Percentiles rank a stretch among this genome's conserved stretches.
Evolutionary conservation across 2,888 invertebrate species (phyloP).

Genomic region (Silvanus unidentatus): DNA sequence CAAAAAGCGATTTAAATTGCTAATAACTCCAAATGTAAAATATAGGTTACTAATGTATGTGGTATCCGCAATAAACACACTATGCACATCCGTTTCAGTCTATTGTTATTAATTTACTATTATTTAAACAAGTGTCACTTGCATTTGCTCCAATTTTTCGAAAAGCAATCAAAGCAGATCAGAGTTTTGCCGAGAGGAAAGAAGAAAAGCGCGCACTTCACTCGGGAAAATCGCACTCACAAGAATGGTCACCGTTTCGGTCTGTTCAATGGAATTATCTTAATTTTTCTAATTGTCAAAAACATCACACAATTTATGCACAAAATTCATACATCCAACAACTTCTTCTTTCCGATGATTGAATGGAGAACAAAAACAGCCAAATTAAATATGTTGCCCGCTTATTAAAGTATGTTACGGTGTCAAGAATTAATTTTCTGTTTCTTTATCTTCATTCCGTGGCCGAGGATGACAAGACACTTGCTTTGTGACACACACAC

Average conservation of each 20-base stretch:
- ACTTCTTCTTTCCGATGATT: too few relatives aligned
- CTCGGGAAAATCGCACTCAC: too few relatives aligned
- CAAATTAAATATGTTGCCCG: conserved; percentile 8
- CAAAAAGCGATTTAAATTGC: conserved; percentile 6
- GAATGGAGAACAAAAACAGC: conserved; percentile 1
- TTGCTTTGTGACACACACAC: too few relatives aligned
- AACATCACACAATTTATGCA: conserved; percentile 25
- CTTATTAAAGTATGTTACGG: conserved; percentile 34
- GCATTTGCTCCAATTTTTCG: conserved; percentile 22
- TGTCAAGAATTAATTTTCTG: conserved; percentile 28
- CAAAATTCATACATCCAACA: background rate
- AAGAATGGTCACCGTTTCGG: conserved; percentile 30
- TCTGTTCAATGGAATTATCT: conserved; percentile 23
- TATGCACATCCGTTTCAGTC: conserved; percentile 34
- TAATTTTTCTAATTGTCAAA: conserved; percentile 31
- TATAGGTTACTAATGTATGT: conserved; percentile 35
- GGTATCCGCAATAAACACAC: conserved; percentile 34
- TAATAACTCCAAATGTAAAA: conserved; percentile 24
- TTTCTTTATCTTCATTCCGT: background rate
- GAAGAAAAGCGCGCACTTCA: too few relatives aligned
- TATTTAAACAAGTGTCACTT: conserved; percentile 27
- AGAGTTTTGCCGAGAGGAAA: too few relatives aligned
- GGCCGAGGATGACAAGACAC: background rate
- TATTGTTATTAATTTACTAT: conserved; percentile 25
- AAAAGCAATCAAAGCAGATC: too few relatives aligned